Evolutionary conservation across 2,888 invertebrate genomes (phyloP).

Genomic region (Drosophila nigritarsus): DNA sequence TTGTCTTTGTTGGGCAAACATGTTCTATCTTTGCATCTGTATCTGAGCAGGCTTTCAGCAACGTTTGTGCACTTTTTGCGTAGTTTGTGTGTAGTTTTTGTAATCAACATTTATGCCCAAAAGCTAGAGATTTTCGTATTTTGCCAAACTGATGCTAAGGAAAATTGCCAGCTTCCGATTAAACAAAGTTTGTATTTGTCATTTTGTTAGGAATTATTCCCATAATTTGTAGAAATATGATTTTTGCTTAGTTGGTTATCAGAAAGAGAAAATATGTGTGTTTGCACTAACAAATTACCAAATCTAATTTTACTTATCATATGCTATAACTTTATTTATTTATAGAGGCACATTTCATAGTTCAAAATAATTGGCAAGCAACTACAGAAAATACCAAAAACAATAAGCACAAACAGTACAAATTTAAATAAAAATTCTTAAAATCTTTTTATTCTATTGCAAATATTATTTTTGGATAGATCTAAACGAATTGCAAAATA

Average conservation of each 20-base stretch:
- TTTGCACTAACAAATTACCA: not conserved
- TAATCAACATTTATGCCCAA: constrained; percentile 72
- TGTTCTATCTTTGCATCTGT: constrained; percentile 71
- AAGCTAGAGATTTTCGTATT: constrained; percentile 44
- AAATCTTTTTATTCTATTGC: not conserved
- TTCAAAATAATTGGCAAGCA: not conserved
- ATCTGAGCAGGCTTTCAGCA: constrained; percentile 56
- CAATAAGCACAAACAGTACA: not conserved
- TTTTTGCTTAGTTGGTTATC: not conserved
- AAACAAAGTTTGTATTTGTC: not conserved
- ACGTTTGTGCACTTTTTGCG: constrained; percentile 15
- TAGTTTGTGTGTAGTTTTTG: constrained; percentile 28
- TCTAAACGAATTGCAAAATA: not conserved
- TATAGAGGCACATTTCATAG: not conserved
- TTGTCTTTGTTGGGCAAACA: constrained; percentile 67
- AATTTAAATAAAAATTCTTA: not conserved
- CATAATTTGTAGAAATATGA: not conserved
- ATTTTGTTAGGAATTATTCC: not conserved
- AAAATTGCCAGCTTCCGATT: constrained; percentile 20
- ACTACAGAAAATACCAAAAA: not conserved
- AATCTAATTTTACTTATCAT: not conserved
- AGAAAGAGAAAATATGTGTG: not conserved
- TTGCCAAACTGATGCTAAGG: constrained; percentile 2
- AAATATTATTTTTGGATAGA: not conserved
- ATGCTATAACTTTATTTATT: not conserved